A percentile compares a stretch with the other conserved stretches of the same genome.
phyloP scores from a whole-genome alignment of 2,113 vertebrate genomes.

The Campylorhamphus procurvoides region DNA sequence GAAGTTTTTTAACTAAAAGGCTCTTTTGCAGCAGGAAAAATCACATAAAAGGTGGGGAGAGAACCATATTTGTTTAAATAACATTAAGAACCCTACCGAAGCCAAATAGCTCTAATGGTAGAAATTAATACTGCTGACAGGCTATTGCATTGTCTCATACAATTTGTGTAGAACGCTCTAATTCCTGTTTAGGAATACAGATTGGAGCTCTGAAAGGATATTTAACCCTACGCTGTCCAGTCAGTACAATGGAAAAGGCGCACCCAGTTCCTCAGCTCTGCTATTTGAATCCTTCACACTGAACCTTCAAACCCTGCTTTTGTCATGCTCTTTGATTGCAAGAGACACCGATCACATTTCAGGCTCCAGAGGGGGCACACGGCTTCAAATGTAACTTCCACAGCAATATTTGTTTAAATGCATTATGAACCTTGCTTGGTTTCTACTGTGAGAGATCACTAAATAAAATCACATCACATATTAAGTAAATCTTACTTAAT shows the following conservation, averaged over 20 bases:
- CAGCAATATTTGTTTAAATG: not conserved
- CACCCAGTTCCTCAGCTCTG: not conserved
- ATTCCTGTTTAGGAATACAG: not conserved
- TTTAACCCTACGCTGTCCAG: not conserved
- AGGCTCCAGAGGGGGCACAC: not conserved
- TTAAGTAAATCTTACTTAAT: not conserved
- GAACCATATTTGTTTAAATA: not conserved
- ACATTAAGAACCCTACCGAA: not conserved
- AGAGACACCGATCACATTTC: not conserved
- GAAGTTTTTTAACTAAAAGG: slow-evolving; percentile 39
- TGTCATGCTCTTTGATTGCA: not conserved
- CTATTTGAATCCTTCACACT: not conserved
- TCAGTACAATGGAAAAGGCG: not conserved
- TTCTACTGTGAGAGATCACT: not conserved
- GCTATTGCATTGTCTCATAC: not conserved
- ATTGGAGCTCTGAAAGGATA: not conserved
- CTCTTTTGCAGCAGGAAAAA: not conserved
- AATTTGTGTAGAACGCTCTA: not conserved
- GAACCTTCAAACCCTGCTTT: not conserved
- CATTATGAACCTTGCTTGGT: not conserved
- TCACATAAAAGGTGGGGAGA: not conserved
- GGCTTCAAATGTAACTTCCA: not conserved
- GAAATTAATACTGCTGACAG: not conserved
- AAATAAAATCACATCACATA: not conserved
- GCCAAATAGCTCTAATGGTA: not conserved